Conservation (phyloP, 1,140 invertebrate species). For the Hetaerina americana region DNA sequence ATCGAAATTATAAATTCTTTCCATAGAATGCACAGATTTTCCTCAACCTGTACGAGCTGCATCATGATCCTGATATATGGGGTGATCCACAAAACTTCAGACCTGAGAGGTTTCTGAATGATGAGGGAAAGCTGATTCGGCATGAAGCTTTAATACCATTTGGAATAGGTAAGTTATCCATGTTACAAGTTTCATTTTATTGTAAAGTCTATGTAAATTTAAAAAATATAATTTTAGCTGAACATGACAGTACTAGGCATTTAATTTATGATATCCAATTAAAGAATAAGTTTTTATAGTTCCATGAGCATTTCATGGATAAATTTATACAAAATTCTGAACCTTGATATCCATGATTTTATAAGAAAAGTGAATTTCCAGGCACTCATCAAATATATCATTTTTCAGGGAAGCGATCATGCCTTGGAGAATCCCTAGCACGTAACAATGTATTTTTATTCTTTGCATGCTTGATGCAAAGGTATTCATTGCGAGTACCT, state of each 20-base stretch:
- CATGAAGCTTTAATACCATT: slow-evolving; percentile 36
- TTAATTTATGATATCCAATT: no score
- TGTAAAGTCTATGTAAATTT: no score
- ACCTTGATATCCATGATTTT: no score
- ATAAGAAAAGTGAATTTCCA: no score
- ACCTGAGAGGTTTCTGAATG: slow-evolving; percentile 41
- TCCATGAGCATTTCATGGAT: no score
- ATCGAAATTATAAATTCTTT: no score
- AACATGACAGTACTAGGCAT: no score
- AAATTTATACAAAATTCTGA: no score
- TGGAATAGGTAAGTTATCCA: slow-evolving; percentile 37
- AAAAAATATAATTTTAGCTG: no score
- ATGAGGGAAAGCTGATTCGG: slow-evolving; percentile 30
- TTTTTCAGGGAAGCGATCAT: slow-evolving; percentile 47
- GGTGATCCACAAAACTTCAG: slow-evolving; percentile 40
- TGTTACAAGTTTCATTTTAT: no score
- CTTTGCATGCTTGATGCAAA: slow-evolving; percentile 46
- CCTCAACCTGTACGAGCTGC: slow-evolving; percentile 28
- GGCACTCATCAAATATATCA: no score
- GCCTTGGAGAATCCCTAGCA: slow-evolving; percentile 58
- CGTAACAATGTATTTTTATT: slow-evolving; percentile 50
- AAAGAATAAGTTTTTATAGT: no score
- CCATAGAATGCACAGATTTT: slow-evolving; percentile 25
- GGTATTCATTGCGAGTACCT: slow-evolving; percentile 36
- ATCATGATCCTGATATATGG: slow-evolving; percentile 35